Evolutionary conservation across 2,888 invertebrate genomes (phyloP).

Genomic region (Arrhopalites spinosus): DNA sequence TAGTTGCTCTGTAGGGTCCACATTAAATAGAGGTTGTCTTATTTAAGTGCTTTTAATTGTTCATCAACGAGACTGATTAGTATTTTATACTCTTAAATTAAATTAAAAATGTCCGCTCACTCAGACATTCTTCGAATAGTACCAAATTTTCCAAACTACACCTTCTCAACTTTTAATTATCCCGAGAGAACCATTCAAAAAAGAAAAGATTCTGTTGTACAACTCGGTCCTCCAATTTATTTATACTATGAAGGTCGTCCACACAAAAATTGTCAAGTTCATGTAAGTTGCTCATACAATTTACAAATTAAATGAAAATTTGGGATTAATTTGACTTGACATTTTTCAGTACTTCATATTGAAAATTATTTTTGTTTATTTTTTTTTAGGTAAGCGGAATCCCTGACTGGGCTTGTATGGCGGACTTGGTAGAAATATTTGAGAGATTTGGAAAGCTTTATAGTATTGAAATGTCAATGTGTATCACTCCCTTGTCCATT

Average conservation of each 20-base stretch:
- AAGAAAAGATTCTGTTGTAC: conserved; percentile 43
- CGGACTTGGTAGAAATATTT: conserved; percentile 49
- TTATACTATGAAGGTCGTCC: conserved; percentile 49
- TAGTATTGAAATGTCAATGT: conserved; percentile 50
- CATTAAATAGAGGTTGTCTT: no score
- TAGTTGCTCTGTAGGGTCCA: no score
- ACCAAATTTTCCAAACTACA: conserved; percentile 52
- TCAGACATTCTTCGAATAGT: conserved; percentile 44
- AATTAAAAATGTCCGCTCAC: conserved; percentile 33
- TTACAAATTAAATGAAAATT: no score
- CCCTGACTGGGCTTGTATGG: conserved; percentile 52
- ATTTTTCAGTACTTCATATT: no score
- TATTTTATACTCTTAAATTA: no score
- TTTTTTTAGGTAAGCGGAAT: conserved; percentile 46
- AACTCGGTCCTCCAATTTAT: conserved; percentile 53
- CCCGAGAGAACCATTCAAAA: conserved; percentile 46
- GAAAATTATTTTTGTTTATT: no score
- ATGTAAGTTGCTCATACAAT: no score
- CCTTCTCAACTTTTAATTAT: conserved; percentile 46
- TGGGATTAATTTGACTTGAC: no score
- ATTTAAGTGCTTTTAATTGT: no score
- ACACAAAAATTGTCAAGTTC: conserved; percentile 49
- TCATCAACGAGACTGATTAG: no score
- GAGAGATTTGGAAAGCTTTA: conserved; percentile 49
- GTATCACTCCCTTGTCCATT: neutral